Percentiles rank a stretch among this genome's conserved stretches.
Evolutionary conservation across 2,113 vertebrate species (phyloP).

Genomic region (Lasiurus borealis): DNA sequence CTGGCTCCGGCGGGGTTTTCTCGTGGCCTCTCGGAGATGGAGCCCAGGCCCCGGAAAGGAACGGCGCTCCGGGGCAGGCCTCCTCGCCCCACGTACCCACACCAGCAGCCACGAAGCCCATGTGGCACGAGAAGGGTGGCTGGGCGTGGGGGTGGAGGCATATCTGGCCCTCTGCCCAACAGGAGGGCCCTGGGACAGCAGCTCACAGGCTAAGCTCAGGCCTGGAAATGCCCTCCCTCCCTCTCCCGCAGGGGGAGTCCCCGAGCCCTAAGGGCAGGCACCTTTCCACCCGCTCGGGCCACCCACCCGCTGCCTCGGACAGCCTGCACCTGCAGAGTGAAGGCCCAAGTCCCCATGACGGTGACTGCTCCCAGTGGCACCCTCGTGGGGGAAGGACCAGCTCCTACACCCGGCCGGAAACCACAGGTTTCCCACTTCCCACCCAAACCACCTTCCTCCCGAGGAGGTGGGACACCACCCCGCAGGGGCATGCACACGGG

Average conservation of each 20-base stretch:
- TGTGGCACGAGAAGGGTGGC: neutral
- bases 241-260: neutral
- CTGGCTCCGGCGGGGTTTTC: neutral
- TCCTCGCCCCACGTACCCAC: neutral
- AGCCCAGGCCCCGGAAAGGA: neutral
- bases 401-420: neutral
- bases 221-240: neutral
- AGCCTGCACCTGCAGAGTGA: no score
- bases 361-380: neutral
- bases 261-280: neutral
- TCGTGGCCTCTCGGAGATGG: no score
- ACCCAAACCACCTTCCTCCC: neutral
- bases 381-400: neutral
- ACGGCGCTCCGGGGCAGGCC: neutral
- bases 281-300: neutral
- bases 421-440: neutral
- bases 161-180: no score
- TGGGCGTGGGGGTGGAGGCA: neutral
- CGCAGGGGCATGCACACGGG: accelerated
- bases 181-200: neutral
- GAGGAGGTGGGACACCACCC: neutral
- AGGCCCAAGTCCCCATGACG: neutral
- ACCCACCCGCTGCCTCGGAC: neutral
- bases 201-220: neutral
- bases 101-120: accelerated